Evolutionary conservation across 2,888 invertebrate genomes (phyloP).

Genomic region (Arctia plantaginis): DNA sequence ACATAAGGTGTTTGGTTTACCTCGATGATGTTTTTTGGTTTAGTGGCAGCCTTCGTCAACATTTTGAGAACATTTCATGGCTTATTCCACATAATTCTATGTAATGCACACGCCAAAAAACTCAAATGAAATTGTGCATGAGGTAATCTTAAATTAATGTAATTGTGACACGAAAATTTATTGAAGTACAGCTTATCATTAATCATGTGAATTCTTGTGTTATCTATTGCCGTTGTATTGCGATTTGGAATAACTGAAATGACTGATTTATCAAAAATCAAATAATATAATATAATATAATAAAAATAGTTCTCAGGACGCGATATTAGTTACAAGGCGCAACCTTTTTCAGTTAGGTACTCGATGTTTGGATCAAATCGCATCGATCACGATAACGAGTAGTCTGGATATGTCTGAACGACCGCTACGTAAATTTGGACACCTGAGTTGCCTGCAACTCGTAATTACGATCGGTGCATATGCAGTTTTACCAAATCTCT

Average conservation of each 20-base stretch:
- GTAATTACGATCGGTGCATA: too few relatives aligned
- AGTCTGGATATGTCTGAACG: too few relatives aligned
- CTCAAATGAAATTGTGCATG: not conserved
- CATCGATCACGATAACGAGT: too few relatives aligned
- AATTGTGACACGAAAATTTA: not conserved
- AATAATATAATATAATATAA: too few relatives aligned
- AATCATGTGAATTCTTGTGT: not conserved
- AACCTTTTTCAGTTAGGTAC: too few relatives aligned
- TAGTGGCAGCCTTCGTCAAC: not conserved
- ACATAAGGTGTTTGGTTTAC: not conserved
- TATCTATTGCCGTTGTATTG: not conserved
- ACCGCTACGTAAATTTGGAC: too few relatives aligned
- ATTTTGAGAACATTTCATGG: not conserved
- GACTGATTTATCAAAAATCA: not conserved
- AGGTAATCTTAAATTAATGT: not conserved
- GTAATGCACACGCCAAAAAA: not conserved
- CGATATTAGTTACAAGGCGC: too few relatives aligned
- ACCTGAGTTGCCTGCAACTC: too few relatives aligned
- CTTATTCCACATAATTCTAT: not conserved
- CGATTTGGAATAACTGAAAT: not conserved
- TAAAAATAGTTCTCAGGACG: too few relatives aligned
- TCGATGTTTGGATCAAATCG: too few relatives aligned
- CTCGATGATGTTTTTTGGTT: not conserved
- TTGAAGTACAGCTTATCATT: not conserved
- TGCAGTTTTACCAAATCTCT: not conserved